phyloP scores from a whole-genome alignment of 2,888 invertebrate genomes.

The Selenia dentaria region DNA sequence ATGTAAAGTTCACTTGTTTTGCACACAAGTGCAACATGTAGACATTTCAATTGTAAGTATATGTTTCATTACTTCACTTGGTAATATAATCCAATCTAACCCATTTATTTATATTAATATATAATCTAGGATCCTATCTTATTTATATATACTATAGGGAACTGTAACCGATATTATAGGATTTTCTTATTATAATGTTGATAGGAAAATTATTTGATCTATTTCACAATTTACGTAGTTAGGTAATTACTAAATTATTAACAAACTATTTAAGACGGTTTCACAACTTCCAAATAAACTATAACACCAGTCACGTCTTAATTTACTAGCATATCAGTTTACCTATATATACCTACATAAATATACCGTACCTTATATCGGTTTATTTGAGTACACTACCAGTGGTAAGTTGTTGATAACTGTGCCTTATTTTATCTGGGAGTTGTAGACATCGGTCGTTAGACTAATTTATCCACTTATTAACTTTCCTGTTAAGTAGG shows the following conservation, averaged over 20 bases:
- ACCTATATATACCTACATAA: too few species aligned
- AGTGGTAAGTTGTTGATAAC: too few species aligned
- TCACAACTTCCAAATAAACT: conserved; percentile 18
- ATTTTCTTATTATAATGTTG: conserved; percentile 45
- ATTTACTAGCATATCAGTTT: too few species aligned
- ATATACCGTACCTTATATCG: too few species aligned
- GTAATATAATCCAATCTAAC: background rate
- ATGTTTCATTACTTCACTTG: too few species aligned
- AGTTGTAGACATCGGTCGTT: conserved; percentile 24
- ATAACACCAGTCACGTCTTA: background rate
- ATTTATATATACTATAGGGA: conserved; percentile 35
- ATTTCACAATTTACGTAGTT: conserved; percentile 68
- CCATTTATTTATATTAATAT: conserved; percentile 23
- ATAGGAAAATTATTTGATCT: conserved; percentile 54
- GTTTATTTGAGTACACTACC: too few species aligned
- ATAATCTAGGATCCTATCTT: conserved; percentile 20
- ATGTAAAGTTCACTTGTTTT: background rate
- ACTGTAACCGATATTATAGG: conserved; percentile 45
- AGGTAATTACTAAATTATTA: conserved; percentile 54
- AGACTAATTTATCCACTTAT: conserved; percentile 55
- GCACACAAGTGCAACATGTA: too few species aligned
- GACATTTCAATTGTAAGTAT: too few species aligned
- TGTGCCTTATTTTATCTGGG: conserved; percentile 6
- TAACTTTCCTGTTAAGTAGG: conserved; percentile 52
- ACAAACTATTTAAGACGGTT: conserved; percentile 40